Evolutionary conservation across 2,888 invertebrate species (phyloP), one percentile per base, ranked within the genome.

Genomic region (Trichogramma dendrolimi): DNA sequence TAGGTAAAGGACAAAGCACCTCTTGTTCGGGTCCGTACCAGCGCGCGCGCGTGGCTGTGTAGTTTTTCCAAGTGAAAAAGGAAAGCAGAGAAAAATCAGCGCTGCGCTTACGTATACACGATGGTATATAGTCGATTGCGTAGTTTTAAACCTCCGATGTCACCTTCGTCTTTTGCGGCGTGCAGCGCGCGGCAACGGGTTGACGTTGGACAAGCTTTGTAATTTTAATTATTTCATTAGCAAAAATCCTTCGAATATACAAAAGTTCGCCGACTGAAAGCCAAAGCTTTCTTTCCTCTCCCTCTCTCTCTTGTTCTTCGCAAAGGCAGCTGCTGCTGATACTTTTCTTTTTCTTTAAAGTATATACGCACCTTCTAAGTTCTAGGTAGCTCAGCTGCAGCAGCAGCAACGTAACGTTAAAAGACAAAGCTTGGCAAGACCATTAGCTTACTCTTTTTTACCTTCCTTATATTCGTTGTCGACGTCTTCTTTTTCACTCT

Each of bases 191-290:
- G 46, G n/a, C n/a, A 11, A 10, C n/a, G 46, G 46, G 8, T 46
- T n/a, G 46, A 10, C 46, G 10, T 46, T 54, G 8, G 5, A 49
- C 51, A 59, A 68, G 67, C 67, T 70, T 69, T 70, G 69, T 68
- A 70, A 70, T 71, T 72, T 69, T 67, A 69, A 71, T 70, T 67
- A 70, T 69, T 72, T 71, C 70, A 71, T 72, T 71, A 69, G 67
- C 58, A 66, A 54, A 68, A 71, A 68, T 70, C 69, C 67, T 67
- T 66, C 63, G 62, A 70, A 68, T 69, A 69, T 67, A 68, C 67
- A 71, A 65, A 63, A 62, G 51, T 55, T 54, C 50, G 57, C n/a
- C 4, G 49, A 14, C 57, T 14, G n/a, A 27, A 10, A 11, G 27
- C 27, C 41, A 10, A 4, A 7, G 48, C 10, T 48, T 48, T 48